Percentiles rank a stretch among this genome's conserved stretches.
These are phyloP conservation scores for Mormyrus proboscirostris DNA, from an alignment of 2,797 vertebrate species.

Conservation along the genomic window DNA sequence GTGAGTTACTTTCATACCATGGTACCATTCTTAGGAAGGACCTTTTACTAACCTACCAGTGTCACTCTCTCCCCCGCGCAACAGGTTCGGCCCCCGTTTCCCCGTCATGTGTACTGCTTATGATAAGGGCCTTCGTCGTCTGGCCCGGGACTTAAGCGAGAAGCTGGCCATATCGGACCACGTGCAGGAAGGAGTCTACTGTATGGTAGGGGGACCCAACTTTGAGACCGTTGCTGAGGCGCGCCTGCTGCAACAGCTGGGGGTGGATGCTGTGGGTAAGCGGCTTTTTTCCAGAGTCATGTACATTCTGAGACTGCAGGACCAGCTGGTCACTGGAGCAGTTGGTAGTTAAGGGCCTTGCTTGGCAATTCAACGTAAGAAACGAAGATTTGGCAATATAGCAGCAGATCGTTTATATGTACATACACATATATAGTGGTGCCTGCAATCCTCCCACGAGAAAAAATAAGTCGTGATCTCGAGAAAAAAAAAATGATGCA, in stretches of 20 bases:
- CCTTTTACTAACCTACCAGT: background rate
- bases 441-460: too few species aligned
- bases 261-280: conserved; percentile 72
- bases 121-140: conserved; percentile 56
- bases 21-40: background rate
- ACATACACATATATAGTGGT: too few species aligned
- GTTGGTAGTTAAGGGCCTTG: background rate
- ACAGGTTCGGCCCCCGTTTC: conserved; percentile 74
- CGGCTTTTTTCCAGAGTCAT: background rate
- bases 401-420: background rate
- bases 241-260: conserved; percentile 61
- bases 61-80: background rate
- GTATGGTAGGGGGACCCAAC: conserved; percentile 73
- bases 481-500: too few species aligned
- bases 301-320: background rate
- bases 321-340: background rate
- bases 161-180: conserved; percentile 50
- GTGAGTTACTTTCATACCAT: background rate
- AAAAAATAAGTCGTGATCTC: too few species aligned
- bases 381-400: background rate
- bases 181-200: conserved; percentile 69
- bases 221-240: conserved; percentile 74
- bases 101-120: conserved; percentile 70
- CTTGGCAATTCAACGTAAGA: background rate
- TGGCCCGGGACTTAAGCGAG: conserved; percentile 58